Percentiles rank a stretch among this genome's conserved stretches.
Conservation (phyloP, 2,888 invertebrate species). For the Epiblema foenella region DNA sequence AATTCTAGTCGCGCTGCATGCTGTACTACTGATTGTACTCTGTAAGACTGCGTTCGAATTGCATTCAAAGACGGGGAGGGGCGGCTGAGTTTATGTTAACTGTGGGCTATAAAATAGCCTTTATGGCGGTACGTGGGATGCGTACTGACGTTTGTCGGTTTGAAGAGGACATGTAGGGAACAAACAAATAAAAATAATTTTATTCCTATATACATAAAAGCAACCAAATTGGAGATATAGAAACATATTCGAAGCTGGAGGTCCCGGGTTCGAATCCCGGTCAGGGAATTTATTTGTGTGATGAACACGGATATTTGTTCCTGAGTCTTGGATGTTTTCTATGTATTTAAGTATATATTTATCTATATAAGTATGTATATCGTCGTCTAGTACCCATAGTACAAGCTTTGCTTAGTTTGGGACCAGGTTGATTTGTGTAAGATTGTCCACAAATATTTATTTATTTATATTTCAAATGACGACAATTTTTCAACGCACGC, state of each 20-base stretch:
- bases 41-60: constrained; percentile 14
- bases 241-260: background rate
- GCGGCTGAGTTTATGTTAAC: constrained; percentile 21
- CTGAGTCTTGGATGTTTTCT: no score
- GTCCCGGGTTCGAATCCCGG: no score
- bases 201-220: constrained; percentile 1
- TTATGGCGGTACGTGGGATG: constrained; percentile 29
- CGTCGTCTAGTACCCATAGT: no score
- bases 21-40: background rate
- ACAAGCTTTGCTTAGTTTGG: no score
- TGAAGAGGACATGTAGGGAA: constrained; percentile 5
- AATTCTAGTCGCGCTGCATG: background rate
- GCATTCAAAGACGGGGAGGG: constrained; percentile 22
- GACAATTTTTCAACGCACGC: no score
- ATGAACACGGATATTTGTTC: no score
- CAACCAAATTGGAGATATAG: background rate
- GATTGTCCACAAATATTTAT: no score
- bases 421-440: no score
- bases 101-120: constrained; percentile 23
- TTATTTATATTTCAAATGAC: no score
- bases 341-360: no score
- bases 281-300: no score
- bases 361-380: no score
- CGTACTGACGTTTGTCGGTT: constrained; percentile 23
- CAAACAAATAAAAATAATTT: constrained; percentile 1